Evolutionary conservation across 2,797 vertebrate species (phyloP), one percentile per base, ranked within the genome.

Genomic region (Melanotaenia maccullochi): DNA sequence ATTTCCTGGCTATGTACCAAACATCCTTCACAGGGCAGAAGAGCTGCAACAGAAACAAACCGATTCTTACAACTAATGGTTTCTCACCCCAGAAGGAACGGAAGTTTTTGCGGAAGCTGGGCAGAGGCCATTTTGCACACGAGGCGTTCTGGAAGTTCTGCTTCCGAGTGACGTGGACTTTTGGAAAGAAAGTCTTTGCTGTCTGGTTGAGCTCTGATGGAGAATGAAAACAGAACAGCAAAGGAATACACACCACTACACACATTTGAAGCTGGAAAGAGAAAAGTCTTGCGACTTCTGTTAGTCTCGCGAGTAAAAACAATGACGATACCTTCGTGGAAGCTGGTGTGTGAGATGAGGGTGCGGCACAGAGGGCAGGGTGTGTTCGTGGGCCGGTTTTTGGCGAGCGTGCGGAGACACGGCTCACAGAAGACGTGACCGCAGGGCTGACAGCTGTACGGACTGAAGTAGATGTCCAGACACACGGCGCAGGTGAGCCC

Each of bases 371-470:
- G 90, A 0, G 97, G 97, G 84, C 97, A 98, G 4, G 95, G 95
- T 2, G 96, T 96, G 85, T 80, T 94, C 28, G 91, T 68, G 28
- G 93, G 91, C 49, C 94, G 95, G 91, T 96, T 96, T 93, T 93
- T 96, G 85, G 96, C 96, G 62, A 98, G 94, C 0, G 93, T 97
- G 66, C 96, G 95, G 69, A 98, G 94, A 79, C 97, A 97, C 56
- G 96, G 96, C 89, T 99, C 97, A 60, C 97, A 99, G 91, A 99
- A 99, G 85, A 97, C 89, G 81, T 98, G 97, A 1, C 90, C 94
- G 68, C 97, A 98, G 20, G 97, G 96, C 71, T 96, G 94, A 83
- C 97, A 98, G 95, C 95, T 96, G 84, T 96, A 91, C 1, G 97
- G 97, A 84, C 96, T 96, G 93, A 96, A 96, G 91, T 96, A 98